phyloP scores from a whole-genome alignment of 2,888 invertebrate genomes.

The Cistogaster globosa region DNA sequence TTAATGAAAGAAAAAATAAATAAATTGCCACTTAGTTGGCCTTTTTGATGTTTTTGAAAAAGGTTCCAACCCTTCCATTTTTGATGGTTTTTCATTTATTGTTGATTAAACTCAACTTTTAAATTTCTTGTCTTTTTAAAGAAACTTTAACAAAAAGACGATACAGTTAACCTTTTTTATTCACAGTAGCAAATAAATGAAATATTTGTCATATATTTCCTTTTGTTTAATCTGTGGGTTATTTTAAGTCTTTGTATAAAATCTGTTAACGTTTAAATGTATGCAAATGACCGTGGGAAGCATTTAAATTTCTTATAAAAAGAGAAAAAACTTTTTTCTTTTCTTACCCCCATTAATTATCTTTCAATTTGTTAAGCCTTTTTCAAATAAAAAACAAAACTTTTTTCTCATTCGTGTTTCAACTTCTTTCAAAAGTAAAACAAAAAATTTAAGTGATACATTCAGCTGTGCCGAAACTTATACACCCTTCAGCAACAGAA shows the following conservation, averaged over 20 bases:
- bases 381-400: neutral
- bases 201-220: neutral
- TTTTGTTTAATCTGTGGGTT: slow-evolving; percentile 9
- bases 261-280: neutral
- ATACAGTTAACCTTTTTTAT: slow-evolving; percentile 25
- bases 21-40: slow-evolving; percentile 66
- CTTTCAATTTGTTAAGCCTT: slow-evolving; percentile 63
- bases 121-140: slow-evolving; percentile 40
- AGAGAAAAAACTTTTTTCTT: slow-evolving; percentile 11
- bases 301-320: slow-evolving; percentile 40
- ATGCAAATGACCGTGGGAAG: slow-evolving; percentile 43
- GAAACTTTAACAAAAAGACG: slow-evolving; percentile 31
- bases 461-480: neutral
- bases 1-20: slow-evolving; percentile 68
- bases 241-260: slow-evolving; percentile 1
- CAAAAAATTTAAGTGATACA: neutral
- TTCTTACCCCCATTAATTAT: slow-evolving; percentile 64
- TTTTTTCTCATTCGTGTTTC: neutral
- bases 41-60: slow-evolving; percentile 56
- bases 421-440: neutral
- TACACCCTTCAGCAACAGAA: neutral
- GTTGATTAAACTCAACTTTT: slow-evolving; percentile 11
- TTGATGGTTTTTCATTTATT: neutral
- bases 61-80: slow-evolving; percentile 23
- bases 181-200: slow-evolving; percentile 1